Base-by-base conservation (phyloP, 2,888 invertebrate genomes). In the Monoplex corrugatus region DNA sequence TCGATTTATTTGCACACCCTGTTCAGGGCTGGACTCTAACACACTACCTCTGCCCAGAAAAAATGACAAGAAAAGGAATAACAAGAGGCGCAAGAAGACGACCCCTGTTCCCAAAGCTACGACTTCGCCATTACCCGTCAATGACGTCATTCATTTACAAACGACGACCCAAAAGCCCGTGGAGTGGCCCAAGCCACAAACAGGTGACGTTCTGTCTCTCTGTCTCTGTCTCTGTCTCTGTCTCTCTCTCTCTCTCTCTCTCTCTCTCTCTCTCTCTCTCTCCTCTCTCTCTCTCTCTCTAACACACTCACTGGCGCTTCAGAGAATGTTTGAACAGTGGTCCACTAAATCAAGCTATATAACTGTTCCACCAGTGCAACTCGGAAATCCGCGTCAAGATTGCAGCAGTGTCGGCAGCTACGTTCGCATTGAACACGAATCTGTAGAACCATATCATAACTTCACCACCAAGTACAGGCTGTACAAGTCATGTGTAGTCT, bases 1-100 rank as follows among this genome's bases (percentile, higher is more conserved):
- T 87, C 92, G 93, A 50, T 95, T 93, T 86, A 83, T 89, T 16
- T 95, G 95, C 89, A 90, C 91, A 13, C 93, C 95, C 0, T 95
- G 95, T 89, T 57, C 90, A n/a, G 89, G 88, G 2, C 32, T 75
- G 32, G 40, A 40, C 5, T 19, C 88, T 23, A 45, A 38, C 75
- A 78, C 44, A 1, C 87, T 50, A 38, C 50, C 78, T 32, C 72
- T 86, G 40, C 68, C 68, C 23, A 72, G 16, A 35, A 75, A 72
- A 78, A 50, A 45, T 19, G 87, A 35, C 75, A 45, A 35, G 50
- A 87, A 35, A n/a, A 40, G 38, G 28, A 40, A 50, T n/a, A 32
- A n/a, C 72, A 75, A 78, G 75, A 87, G 50, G 35, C 57, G 82
- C 23, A 8, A 72, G 0, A 6, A 50, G 40, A 40, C 45, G n/a